phyloP scores from a whole-genome alignment of 2,888 invertebrate genomes.

The Andrena chrysosceles region DNA sequence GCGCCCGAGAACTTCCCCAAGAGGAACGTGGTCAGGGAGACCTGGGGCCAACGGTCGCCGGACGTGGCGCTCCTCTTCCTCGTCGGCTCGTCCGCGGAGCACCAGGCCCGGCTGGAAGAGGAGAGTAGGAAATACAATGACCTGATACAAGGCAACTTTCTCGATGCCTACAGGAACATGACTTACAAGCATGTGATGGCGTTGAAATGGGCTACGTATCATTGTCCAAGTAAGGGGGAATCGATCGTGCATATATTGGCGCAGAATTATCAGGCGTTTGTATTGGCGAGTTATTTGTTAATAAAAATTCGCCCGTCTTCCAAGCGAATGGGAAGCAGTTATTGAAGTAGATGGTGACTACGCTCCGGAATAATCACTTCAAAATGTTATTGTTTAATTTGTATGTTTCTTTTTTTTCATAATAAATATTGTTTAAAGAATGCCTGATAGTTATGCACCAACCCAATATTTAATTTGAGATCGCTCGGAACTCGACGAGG shows the following conservation, averaged over 20 bases:
- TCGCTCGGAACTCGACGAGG: no score
- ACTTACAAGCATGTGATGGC: slow-evolving; percentile 87
- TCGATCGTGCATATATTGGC: not conserved
- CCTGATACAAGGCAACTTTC: slow-evolving; percentile 86
- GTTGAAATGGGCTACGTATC: slow-evolving; percentile 86
- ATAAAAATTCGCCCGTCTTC: no score
- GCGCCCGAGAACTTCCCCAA: slow-evolving; percentile 84
- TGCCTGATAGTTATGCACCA: no score
- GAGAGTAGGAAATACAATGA: slow-evolving; percentile 84
- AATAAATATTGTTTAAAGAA: no score
- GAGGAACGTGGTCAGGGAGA: slow-evolving; percentile 84
- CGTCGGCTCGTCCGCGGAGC: slow-evolving; percentile 81
- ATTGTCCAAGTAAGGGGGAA: slow-evolving; percentile 83
- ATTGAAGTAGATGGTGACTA: no score
- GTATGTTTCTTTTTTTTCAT: no score
- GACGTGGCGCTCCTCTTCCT: slow-evolving; percentile 83
- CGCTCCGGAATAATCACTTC: no score
- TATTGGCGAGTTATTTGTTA: no score
- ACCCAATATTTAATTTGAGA: no score
- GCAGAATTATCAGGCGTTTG: no score
- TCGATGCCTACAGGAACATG: slow-evolving; percentile 86
- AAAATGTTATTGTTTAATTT: no score
- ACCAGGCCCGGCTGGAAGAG: slow-evolving; percentile 80
- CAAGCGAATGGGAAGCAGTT: no score
- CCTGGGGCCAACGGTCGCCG: slow-evolving; percentile 84